Conservation (phyloP, 2,888 invertebrate species). For the Andrena praecox region DNA sequence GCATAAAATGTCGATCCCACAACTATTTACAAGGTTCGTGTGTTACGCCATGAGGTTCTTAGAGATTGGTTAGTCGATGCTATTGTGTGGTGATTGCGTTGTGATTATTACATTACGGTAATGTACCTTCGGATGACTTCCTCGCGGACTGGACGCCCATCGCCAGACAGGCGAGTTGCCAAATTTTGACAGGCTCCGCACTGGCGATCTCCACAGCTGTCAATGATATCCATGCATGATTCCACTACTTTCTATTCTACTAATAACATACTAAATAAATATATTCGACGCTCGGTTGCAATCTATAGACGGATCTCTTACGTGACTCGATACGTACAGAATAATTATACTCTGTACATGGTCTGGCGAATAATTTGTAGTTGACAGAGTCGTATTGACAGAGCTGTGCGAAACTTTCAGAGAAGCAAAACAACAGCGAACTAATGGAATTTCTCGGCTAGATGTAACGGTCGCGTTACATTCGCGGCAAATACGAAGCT, state of each 20-base stretch:
- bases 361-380: background rate
- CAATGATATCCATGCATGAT: conserved; percentile 81
- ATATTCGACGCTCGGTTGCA: background rate
- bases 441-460: conserved; percentile 3
- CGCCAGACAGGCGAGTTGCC: conserved; percentile 83
- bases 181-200: conserved; percentile 83
- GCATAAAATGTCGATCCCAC: background rate
- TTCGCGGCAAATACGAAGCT: conserved; percentile 2
- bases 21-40: conserved; percentile 17
- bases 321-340: conserved; percentile 2
- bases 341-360: background rate
- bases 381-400: background rate
- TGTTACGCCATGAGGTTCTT: conserved; percentile 11
- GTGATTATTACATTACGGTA: conserved; percentile 70
- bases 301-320: background rate
- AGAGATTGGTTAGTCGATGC: conserved; percentile 39
- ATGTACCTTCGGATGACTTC: conserved; percentile 83
- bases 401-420: background rate
- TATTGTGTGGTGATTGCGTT: conserved; percentile 60
- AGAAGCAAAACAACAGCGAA: conserved; percentile 27
- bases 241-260: conserved; percentile 72
- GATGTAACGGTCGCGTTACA: background rate
- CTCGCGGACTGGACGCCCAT: conserved; percentile 81
- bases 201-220: conserved; percentile 83
- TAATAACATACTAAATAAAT: conserved; percentile 54